Conservation (phyloP, 2,888 invertebrate species). For the Seira sanloemensis region DNA sequence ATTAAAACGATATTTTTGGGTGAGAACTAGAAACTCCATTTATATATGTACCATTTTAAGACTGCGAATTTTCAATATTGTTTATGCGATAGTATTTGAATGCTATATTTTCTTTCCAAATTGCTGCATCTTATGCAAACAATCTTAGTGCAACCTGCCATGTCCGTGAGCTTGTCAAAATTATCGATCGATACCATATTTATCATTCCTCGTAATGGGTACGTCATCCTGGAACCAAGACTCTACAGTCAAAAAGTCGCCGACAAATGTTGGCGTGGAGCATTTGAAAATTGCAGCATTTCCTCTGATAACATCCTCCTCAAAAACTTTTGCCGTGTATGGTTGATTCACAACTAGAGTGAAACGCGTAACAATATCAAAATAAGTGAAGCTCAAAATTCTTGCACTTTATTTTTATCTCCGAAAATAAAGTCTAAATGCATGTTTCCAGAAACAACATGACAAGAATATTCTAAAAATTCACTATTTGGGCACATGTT, state of each 20-base stretch:
- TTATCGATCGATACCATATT: conserved; percentile 63
- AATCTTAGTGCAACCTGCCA: conserved; percentile 37
- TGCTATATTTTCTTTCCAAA: background rate
- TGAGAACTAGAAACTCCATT: too few relatives aligned
- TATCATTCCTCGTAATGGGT: conserved; percentile 68
- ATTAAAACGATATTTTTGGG: too few relatives aligned
- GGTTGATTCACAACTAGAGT: conserved; percentile 82
- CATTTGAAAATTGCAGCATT: conserved; percentile 85
- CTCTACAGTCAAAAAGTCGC: conserved; percentile 84
- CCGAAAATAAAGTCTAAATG: too few relatives aligned
- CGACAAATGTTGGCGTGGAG: conserved; percentile 85
- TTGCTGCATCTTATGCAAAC: background rate
- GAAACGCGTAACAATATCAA: background rate
- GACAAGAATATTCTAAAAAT: too few relatives aligned
- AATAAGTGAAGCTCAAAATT: background rate
- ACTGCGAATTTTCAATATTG: too few relatives aligned
- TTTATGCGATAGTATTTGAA: too few relatives aligned
- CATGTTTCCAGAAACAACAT: too few relatives aligned
- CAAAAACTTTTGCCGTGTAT: conserved; percentile 84
- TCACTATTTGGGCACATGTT: background rate
- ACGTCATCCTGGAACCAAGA: conserved; percentile 83
- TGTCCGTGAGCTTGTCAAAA: conserved; percentile 64
- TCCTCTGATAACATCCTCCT: conserved; percentile 84
- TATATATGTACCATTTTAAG: too few relatives aligned
- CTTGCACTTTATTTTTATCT: background rate